Conservation (phyloP, 2,888 invertebrate species). For the Fragum fragum region DNA sequence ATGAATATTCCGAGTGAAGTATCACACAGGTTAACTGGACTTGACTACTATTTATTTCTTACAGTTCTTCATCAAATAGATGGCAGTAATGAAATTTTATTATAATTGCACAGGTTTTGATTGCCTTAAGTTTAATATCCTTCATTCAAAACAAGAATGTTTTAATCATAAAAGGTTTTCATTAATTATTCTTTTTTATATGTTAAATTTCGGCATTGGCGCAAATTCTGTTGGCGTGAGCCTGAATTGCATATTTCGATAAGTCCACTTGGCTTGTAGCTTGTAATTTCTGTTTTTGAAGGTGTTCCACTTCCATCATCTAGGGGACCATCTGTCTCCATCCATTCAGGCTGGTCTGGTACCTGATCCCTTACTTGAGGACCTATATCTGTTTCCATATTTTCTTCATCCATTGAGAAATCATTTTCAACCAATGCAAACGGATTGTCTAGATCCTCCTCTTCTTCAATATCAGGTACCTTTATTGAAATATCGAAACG, state of each 20-base stretch:
- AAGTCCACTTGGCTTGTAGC: not conserved
- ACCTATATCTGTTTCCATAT: no score
- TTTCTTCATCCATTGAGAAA: not conserved
- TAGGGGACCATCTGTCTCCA: not conserved
- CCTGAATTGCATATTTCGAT: no score
- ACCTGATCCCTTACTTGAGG: not conserved
- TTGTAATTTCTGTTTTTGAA: not conserved
- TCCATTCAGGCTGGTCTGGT: not conserved
- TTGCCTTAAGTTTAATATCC: no score
- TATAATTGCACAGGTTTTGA: no score
- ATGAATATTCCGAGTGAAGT: no score
- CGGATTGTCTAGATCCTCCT: not conserved
- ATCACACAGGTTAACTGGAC: no score
- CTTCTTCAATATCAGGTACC: not conserved
- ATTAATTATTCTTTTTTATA: no score
- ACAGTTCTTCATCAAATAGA: no score
- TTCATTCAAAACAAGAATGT: no score
- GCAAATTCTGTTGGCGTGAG: not conserved
- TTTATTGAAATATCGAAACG: not conserved
- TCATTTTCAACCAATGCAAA: not conserved
- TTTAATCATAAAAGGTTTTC: no score
- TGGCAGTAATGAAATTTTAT: no score
- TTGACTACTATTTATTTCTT: no score
- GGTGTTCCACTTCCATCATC: not conserved
- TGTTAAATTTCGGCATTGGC: not conserved